Percentiles rank a stretch among this genome's conserved stretches.
These are phyloP conservation scores for Sternotherus odoratus DNA, from an alignment of 2,797 vertebrate species.

Conservation along the genomic window DNA sequence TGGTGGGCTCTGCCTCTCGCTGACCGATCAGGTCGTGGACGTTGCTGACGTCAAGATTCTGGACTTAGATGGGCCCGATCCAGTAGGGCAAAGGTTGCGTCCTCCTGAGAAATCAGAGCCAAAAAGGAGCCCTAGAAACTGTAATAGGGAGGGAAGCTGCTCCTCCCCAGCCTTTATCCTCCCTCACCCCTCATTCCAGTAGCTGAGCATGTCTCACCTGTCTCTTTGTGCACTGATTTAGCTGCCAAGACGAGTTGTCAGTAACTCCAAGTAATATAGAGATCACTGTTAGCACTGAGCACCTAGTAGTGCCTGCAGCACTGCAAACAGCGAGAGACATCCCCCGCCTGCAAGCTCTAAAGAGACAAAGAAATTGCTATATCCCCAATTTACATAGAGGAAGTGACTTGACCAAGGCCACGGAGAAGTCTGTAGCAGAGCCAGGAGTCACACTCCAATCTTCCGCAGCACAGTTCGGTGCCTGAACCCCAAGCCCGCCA, in stretches of 20 bases:
- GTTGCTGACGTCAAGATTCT: neutral
- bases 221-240: neutral
- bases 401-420: neutral
- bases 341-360: neutral
- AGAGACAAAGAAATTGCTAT: neutral
- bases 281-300: constrained; percentile 20
- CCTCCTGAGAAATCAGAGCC: neutral
- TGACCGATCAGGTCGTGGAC: neutral
- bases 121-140: neutral
- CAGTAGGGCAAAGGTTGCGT: fast-evolving
- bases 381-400: neutral
- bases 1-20: neutral
- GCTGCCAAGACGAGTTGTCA: neutral
- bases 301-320: neutral
- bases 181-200: neutral
- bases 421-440: neutral
- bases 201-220: neutral
- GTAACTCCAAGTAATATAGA: constrained; percentile 43
- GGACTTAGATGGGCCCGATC: fast-evolving
- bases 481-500: neutral
- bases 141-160: neutral
- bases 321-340: neutral
- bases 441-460: neutral
- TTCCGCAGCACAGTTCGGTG: neutral
- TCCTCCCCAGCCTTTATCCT: constrained; percentile 42